Percentiles rank a stretch among this genome's conserved stretches.
Evolutionary conservation across 2,797 vertebrate genomes (phyloP).

Genomic region (Ptychadena robeensis): DNA sequence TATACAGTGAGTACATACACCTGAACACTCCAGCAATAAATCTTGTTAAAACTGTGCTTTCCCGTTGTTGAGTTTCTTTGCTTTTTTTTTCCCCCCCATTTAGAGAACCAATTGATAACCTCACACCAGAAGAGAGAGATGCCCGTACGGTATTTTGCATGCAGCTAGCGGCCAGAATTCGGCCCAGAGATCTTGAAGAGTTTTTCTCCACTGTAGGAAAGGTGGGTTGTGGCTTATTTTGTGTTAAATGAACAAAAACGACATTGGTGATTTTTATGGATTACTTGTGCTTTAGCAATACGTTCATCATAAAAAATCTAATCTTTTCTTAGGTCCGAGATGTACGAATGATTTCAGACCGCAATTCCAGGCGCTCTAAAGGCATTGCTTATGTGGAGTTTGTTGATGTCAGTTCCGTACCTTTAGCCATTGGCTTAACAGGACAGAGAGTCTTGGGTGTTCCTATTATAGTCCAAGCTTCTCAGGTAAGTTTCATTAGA

Average conservation of each 20-base stretch:
- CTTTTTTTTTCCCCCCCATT: constrained; percentile 7
- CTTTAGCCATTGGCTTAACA: constrained; percentile 93
- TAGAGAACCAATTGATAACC: constrained; percentile 91
- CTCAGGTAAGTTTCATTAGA: constrained; percentile 81
- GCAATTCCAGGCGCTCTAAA: constrained; percentile 97
- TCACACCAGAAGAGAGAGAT: constrained; percentile 94
- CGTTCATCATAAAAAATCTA: neutral
- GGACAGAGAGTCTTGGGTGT: constrained; percentile 95
- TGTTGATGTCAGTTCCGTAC: constrained; percentile 91
- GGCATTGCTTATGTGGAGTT: constrained; percentile 99
- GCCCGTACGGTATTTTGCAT: constrained; percentile 96
- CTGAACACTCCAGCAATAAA: no score
- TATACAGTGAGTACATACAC: no score
- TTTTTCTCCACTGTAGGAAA: constrained; percentile 98
- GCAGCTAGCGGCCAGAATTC: constrained; percentile 94
- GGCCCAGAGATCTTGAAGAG: constrained; percentile 93
- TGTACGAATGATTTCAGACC: constrained; percentile 96
- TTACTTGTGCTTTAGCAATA: neutral
- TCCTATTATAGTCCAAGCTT: constrained; percentile 96
- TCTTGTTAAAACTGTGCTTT: no score
- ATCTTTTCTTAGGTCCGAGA: constrained; percentile 84
- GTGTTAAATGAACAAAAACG: neutral
- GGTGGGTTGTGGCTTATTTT: constrained; percentile 69
- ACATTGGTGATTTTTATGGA: neutral
- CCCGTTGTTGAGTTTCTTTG: neutral